Evolutionary conservation across 2,797 vertebrate species (phyloP).

Genomic region (Hafferia zeledoni): DNA sequence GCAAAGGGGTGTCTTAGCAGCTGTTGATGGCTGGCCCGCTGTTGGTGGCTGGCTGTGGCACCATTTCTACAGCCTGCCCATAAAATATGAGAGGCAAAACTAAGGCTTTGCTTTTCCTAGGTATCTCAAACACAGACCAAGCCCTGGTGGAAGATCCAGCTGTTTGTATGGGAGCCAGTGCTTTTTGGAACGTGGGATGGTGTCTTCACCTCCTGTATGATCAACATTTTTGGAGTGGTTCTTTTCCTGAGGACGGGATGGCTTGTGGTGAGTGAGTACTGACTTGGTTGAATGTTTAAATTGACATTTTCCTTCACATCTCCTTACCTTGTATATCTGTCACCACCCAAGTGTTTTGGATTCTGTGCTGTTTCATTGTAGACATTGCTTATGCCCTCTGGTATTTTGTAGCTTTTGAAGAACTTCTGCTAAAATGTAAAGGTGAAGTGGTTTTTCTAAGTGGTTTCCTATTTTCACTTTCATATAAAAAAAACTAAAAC

Average conservation of each 20-base stretch:
- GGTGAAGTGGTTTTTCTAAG: not conserved
- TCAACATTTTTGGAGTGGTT: conserved; percentile 98
- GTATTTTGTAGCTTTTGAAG: not conserved
- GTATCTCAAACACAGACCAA: conserved; percentile 69
- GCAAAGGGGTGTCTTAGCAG: not conserved
- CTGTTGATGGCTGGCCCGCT: not conserved
- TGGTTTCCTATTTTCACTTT: not conserved
- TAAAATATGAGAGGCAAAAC: not conserved
- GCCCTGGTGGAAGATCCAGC: conserved; percentile 95
- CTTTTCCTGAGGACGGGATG: conserved; percentile 95
- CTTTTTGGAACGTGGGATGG: conserved; percentile 98
- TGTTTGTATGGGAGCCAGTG: conserved; percentile 95
- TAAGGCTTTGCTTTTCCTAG: conserved; percentile 20
- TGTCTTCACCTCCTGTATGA: conserved; percentile 98
- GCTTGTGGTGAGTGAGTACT: conserved; percentile 89
- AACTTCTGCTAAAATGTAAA: not conserved
- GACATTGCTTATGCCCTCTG: not conserved
- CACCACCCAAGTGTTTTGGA: not conserved
- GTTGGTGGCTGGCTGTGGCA: not conserved
- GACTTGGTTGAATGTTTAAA: not conserved
- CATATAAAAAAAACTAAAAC: not conserved
- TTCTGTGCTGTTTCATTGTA: not conserved
- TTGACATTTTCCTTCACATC: not conserved
- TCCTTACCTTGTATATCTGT: not conserved
- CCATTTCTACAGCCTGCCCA: not conserved